Evolutionary conservation across 2,797 vertebrate genomes (phyloP).

Genomic region (Enteromius paludinosus): DNA sequence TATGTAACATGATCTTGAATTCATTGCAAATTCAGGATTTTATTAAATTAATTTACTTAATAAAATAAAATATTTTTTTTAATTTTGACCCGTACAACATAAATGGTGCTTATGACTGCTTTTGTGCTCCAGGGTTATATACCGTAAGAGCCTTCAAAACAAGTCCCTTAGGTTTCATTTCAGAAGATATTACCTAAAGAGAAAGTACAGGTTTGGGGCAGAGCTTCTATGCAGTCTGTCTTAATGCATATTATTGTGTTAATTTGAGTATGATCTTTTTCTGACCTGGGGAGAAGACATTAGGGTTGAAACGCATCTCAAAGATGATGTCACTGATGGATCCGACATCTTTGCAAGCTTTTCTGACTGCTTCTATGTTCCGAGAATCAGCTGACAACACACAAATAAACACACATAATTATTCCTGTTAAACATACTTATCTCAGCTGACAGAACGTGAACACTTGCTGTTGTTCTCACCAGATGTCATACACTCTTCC

Average conservation of each 20-base stretch:
- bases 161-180: neutral
- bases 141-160: neutral
- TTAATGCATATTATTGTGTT: neutral
- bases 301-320: slow-evolving; percentile 85
- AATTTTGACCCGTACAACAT: too few species aligned
- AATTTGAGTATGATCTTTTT: neutral
- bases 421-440: neutral
- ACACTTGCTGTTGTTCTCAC: slow-evolving; percentile 59
- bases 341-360: slow-evolving; percentile 80
- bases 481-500: slow-evolving; percentile 74
- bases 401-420: neutral
- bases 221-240: neutral
- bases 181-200: neutral
- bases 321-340: slow-evolving; percentile 83
- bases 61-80: too few species aligned
- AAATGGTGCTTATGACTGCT: too few species aligned
- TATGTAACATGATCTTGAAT: too few species aligned
- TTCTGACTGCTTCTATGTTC: slow-evolving; percentile 73
- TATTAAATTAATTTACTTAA: too few species aligned
- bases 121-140: too few species aligned
- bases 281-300: slow-evolving; percentile 79
- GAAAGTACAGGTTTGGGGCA: neutral
- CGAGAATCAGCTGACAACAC: slow-evolving; percentile 72
- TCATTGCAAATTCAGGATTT: too few species aligned
- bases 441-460: neutral